Conservation (phyloP, 2,888 invertebrate species). For the Pterobdella sp. region DNA sequence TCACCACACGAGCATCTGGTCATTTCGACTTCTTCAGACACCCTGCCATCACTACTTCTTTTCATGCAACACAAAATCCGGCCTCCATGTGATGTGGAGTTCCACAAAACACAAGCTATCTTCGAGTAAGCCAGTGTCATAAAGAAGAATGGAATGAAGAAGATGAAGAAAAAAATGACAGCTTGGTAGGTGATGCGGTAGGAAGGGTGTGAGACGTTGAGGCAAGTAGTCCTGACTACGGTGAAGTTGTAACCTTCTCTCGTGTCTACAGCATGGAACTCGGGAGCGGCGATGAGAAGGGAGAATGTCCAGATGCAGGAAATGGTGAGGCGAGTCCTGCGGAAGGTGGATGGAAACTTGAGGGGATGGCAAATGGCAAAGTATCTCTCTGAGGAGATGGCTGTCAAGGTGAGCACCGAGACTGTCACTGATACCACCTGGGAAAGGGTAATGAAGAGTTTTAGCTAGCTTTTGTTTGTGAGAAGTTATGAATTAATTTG, state of each 20-base stretch:
- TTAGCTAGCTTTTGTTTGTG: too few species aligned
- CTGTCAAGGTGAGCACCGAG: slow-evolving; percentile 79
- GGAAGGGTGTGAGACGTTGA: neutral
- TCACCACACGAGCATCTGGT: neutral
- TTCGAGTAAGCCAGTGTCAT: slow-evolving; percentile 45
- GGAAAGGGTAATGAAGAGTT: neutral
- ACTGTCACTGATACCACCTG: slow-evolving; percentile 70
- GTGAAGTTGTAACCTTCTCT: slow-evolving; percentile 16
- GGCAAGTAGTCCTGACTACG: neutral
- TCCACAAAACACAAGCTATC: slow-evolving; percentile 46
- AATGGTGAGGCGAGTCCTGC: slow-evolving; percentile 71
- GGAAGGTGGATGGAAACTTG: slow-evolving; percentile 74
- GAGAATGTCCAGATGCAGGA: slow-evolving; percentile 73
- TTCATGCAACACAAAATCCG: too few species aligned
- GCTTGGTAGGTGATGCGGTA: slow-evolving; percentile 40
- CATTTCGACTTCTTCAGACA: too few species aligned
- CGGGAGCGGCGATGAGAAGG: slow-evolving; percentile 50
- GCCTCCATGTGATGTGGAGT: too few species aligned
- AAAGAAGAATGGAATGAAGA: slow-evolving; percentile 44
- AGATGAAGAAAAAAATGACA: slow-evolving; percentile 42
- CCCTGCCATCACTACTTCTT: too few species aligned
- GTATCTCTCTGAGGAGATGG: slow-evolving; percentile 87
- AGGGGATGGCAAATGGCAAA: slow-evolving; percentile 86
- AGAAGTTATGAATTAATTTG: neutral
- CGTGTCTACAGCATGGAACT: slow-evolving; percentile 40